Evolutionary conservation across 2,113 vertebrate genomes (phyloP).

Genomic region (Leptobrachium leishanense): DNA sequence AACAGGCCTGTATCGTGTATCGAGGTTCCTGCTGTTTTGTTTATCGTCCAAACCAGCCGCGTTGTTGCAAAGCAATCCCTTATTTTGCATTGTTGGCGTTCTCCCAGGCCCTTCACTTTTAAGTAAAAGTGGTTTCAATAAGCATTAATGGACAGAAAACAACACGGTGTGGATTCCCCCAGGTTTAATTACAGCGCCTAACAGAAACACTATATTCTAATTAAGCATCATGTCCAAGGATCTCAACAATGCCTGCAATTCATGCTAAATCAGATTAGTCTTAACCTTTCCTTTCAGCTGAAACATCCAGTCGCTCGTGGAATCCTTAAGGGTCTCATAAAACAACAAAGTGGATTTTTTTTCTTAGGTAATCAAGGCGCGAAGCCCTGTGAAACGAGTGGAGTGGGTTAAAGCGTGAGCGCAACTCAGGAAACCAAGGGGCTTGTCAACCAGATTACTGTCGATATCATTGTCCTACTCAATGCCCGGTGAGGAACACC

Average conservation of each 20-base stretch:
- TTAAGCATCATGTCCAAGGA: conserved; percentile 35
- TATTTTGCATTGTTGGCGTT: conserved; percentile 10
- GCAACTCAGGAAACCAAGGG: not conserved
- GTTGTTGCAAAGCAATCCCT: conserved; percentile 16
- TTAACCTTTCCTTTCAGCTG: conserved; percentile 54
- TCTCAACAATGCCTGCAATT: conserved; percentile 57
- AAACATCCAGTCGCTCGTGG: conserved; percentile 32
- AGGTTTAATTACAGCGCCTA: conserved; percentile 49
- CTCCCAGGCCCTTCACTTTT: conserved; percentile 26
- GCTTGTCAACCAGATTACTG: no score
- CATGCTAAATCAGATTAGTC: conserved; percentile 45
- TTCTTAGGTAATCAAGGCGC: no score
- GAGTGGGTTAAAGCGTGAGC: not conserved
- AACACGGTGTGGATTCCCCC: conserved; percentile 35
- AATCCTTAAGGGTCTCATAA: conserved; percentile 12
- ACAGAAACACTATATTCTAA: conserved; percentile 36
- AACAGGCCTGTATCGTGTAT: conserved; percentile 6
- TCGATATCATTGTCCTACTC: no score
- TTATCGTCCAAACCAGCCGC: conserved; percentile 13
- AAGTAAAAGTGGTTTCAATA: conserved; percentile 40
- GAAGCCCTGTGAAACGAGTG: no score
- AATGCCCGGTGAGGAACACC: no score
- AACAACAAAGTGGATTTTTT: not conserved
- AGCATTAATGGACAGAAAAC: conserved; percentile 36
- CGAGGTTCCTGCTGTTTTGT: conserved; percentile 16